Evolutionary conservation across 2,888 invertebrate species (phyloP), one percentile per base, ranked within the genome.

Genomic region (Limenitis camilla): DNA sequence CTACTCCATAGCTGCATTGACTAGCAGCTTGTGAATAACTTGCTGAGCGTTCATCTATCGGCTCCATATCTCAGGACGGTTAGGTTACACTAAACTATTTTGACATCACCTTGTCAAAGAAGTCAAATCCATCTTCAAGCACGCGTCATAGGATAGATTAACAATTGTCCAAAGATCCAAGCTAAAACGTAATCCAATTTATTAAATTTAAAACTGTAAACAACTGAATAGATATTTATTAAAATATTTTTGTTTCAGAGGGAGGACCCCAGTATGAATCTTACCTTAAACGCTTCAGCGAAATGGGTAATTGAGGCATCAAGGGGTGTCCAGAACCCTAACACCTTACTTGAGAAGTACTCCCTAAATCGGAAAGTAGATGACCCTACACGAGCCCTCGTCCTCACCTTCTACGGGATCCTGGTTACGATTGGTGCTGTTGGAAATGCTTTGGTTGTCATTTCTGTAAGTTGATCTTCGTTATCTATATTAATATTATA

Each of bases 401-500:
- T 95, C 7, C 91, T 94, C 44, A 83, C 90, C 0, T 89, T 92
- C 68, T 95, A 95, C 82, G 89, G 91, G 27, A 85, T 92, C 56
- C 86, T 96, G 65, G 96, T 96, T 55, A 79, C 93, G 9, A 91
- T 95, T 49, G 97, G 97, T 36, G 92, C 94, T 3, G 85, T 93
- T 49, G 97, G 97, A 41, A 97, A 97, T 80, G 92, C 92, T 7
- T 88, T 97, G 42, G 96, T 97, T 64, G 96, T 97, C 58, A 83
- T 90, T 57, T 90, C 90, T 60, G 91, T 88, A 69, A 86, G 87
- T 78, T 67, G 61, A 52, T 53, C 40, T 47, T 27, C 27, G 31
- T 47, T 40, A 6, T n/a, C 32, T 35, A 4, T 11, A 31, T n/a
- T 9, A n/a, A 10, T 36, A 4, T 36, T 36, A 10, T 36, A 10